These are phyloP conservation scores for Ophiothrix spiculata DNA, from an alignment of 35 echinoderm and acorn worm species.

Conservation along the genomic window DNA sequence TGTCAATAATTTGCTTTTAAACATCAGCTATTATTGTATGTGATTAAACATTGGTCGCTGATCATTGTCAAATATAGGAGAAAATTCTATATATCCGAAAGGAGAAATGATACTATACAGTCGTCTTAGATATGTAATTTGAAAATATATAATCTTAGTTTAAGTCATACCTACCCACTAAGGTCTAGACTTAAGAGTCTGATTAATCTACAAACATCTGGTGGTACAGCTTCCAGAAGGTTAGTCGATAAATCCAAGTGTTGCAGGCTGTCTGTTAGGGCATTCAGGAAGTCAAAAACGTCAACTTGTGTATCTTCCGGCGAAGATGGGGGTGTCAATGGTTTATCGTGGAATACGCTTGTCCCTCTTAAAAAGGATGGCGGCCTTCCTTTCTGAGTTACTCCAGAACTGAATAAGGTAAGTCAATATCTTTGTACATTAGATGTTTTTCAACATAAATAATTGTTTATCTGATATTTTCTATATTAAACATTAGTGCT, in stretches of 20 bases:
- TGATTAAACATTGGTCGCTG: not conserved
- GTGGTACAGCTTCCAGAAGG: conserved; percentile 40
- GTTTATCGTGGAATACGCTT: not conserved
- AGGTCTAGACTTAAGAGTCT: conserved; percentile 41
- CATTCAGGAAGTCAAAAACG: conserved; percentile 39
- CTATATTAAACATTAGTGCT: too few relatives aligned
- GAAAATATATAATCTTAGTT: not conserved
- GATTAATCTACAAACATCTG: conserved; percentile 30
- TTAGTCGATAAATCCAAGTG: conserved; percentile 42
- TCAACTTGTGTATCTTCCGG: not conserved
- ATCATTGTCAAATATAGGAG: not conserved
- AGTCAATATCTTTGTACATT: too few relatives aligned
- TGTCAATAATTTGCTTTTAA: not conserved
- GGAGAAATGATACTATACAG: not conserved
- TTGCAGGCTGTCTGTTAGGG: conserved; percentile 35
- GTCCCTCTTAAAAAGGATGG: not conserved
- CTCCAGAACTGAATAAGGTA: not conserved
- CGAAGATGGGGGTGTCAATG: not conserved
- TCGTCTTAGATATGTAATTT: not conserved
- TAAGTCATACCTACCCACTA: conserved; percentile 53
- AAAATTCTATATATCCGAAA: not conserved
- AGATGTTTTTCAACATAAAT: too few relatives aligned
- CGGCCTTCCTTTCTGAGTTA: not conserved
- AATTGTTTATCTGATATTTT: too few relatives aligned
- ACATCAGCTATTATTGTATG: not conserved